Conservation (phyloP, 2,888 invertebrate genomes). For the Ametastegia equiseti region DNA sequence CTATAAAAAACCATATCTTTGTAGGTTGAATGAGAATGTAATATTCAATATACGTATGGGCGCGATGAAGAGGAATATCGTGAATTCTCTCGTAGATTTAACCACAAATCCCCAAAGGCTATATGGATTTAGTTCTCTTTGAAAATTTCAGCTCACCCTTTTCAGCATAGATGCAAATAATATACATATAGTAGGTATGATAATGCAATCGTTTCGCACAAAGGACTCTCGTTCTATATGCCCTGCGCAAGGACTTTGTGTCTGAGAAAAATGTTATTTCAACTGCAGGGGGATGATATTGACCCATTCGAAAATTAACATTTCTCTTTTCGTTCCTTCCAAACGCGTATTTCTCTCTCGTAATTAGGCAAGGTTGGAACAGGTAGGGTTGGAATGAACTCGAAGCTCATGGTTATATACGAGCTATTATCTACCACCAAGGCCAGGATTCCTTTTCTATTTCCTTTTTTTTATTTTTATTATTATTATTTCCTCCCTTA, state of each 20-base stretch:
- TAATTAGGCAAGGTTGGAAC: background rate
- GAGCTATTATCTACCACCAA: background rate
- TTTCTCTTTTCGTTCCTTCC: background rate
- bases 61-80: background rate
- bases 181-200: background rate
- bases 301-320: conserved; percentile 15
- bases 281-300: conserved; percentile 12
- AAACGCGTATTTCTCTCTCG: background rate
- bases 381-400: background rate
- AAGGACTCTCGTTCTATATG: background rate
- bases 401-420: background rate
- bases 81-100: background rate
- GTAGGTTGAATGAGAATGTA: no score
- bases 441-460: background rate
- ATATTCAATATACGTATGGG: background rate
- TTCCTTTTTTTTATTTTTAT: no score
- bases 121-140: background rate
- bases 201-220: conserved; percentile 7
- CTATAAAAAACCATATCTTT: no score
- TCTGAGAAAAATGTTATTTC: background rate
- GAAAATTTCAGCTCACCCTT: background rate
- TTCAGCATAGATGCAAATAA: background rate
- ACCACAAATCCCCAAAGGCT: background rate
- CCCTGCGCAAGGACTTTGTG: background rate
- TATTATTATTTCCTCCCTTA: background rate